Base-by-base conservation (phyloP, 2,888 invertebrate genomes). In the Caradrina clavipalpis region DNA sequence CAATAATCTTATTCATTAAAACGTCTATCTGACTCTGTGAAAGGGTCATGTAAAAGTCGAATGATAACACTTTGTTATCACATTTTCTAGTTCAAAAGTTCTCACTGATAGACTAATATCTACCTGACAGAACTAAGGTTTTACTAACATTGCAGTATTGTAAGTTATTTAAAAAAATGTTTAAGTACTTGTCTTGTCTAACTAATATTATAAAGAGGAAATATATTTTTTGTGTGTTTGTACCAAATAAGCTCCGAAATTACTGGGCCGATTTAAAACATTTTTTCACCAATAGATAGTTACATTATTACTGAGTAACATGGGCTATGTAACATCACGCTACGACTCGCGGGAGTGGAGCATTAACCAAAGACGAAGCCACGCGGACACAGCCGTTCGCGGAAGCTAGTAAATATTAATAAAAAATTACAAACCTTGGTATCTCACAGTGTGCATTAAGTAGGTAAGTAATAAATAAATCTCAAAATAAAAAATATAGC, bases 1-100 rank as follows among this genome's bases (percentile, higher is more conserved):
- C 39, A 39, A 8, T 35, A 39, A 39, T 3, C 11, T 39, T 39
- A 39, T 13, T 45, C 6, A 45, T 17, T 45, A 6, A 45, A 45
- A 5, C 17, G 2, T 4, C 45, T 11, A 11, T 45, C 45, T 45
- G 45, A 35, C 22, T 76, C 42, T 55, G 31, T 55, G 57, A 69
- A 62, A 63, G 55, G 81, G 78, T 80, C 63, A 66, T 65, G 66
- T 69, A 54, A 62, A 78, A 60, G 77, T 78, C 69, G 63, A 31
- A 60, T 57, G 59, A 78, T 69, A 69, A 68, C 47, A 59, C 39
- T 47, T 45, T 21, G 11, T 5, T 63, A 66, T 54, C 65, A 59
- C 39, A 54, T 63, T 66, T 62, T 56, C 65, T 59, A 76, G 77
- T 76, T 80, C 65, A 60, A 60, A 69, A 65, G 69, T 68, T 50